phyloP scores from a whole-genome alignment of 2,113 vertebrate genomes.

The Falco punctatus region DNA sequence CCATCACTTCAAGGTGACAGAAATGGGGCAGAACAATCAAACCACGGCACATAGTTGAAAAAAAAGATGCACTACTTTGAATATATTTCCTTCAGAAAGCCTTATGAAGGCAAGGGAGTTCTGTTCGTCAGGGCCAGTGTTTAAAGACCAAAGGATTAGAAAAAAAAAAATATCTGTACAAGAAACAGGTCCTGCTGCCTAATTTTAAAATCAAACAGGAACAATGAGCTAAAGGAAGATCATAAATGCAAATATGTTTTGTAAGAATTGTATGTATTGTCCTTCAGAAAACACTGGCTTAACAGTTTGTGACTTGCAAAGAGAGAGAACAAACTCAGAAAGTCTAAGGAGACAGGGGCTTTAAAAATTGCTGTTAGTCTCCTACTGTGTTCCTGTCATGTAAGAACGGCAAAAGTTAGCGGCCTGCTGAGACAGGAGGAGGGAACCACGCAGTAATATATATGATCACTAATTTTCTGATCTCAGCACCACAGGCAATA shows the following conservation, averaged over 20 bases:
- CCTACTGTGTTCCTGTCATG: not conserved
- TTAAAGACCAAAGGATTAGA: not conserved
- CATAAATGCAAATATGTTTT: not conserved
- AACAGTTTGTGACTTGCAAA: not conserved
- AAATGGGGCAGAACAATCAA: not conserved
- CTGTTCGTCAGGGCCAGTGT: not conserved
- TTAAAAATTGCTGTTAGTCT: not conserved
- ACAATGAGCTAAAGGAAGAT: not conserved
- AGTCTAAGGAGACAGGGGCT: not conserved
- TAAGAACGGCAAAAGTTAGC: not conserved
- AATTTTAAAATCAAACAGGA: not conserved
- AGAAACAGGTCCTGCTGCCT: not conserved
- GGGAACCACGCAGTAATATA: not conserved
- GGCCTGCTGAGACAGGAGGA: not conserved
- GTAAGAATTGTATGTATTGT: not conserved
- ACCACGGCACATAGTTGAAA: not conserved
- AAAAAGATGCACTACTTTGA: not conserved
- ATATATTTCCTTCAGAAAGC: not conserved
- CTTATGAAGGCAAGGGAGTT: not conserved
- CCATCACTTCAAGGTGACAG: not conserved
- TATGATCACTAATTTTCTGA: not conserved
- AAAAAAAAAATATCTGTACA: not conserved
- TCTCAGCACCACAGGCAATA: not conserved
- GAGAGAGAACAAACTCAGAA: not conserved
- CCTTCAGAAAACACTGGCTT: not conserved